A percentile compares a stretch with the other conserved stretches of the same genome.
Evolutionary conservation across 2,888 invertebrate genomes (phyloP).

Genomic region (Cyclophora albipunctata): DNA sequence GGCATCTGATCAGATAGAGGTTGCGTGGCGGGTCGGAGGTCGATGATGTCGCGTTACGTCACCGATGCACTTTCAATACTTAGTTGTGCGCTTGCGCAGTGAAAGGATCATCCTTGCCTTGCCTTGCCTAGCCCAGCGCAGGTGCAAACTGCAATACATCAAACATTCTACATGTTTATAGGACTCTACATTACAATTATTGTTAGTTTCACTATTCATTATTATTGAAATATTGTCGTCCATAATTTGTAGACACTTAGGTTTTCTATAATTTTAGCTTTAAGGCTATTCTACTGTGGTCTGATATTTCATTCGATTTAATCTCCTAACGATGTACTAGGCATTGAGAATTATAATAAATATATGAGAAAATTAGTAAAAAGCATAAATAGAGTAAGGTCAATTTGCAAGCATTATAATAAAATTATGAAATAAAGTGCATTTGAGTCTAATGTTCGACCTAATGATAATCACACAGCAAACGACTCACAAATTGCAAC

Average conservation of each 20-base stretch:
- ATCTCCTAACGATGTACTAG: too few species aligned
- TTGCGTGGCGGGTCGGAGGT: slow-evolving; percentile 30
- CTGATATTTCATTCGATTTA: too few species aligned
- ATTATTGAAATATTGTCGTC: too few species aligned
- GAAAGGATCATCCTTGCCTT: slow-evolving; percentile 59
- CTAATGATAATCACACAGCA: background rate
- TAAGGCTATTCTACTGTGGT: too few species aligned
- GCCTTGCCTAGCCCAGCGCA: slow-evolving; percentile 16
- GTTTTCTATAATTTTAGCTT: too few species aligned
- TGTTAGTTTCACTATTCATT: too few species aligned
- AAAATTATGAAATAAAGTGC: slow-evolving; percentile 5
- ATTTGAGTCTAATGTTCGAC: slow-evolving; percentile 2
- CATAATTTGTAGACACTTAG: too few species aligned
- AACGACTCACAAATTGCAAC: slow-evolving; percentile 7
- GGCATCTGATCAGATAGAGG: slow-evolving; percentile 8
- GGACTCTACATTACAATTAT: too few species aligned
- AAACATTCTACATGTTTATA: background rate
- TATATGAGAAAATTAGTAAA: too few species aligned
- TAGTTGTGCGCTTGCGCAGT: slow-evolving; percentile 42
- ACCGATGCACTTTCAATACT: slow-evolving; percentile 63
- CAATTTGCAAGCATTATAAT: slow-evolving; percentile 6
- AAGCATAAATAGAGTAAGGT: too few species aligned
- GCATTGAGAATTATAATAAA: too few species aligned
- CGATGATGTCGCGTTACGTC: slow-evolving; percentile 58
- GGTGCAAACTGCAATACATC: slow-evolving; percentile 32